These are phyloP conservation scores for Perognathus longimembris DNA, from an alignment of 2,113 vertebrate genomes.

Conservation along the genomic window DNA sequence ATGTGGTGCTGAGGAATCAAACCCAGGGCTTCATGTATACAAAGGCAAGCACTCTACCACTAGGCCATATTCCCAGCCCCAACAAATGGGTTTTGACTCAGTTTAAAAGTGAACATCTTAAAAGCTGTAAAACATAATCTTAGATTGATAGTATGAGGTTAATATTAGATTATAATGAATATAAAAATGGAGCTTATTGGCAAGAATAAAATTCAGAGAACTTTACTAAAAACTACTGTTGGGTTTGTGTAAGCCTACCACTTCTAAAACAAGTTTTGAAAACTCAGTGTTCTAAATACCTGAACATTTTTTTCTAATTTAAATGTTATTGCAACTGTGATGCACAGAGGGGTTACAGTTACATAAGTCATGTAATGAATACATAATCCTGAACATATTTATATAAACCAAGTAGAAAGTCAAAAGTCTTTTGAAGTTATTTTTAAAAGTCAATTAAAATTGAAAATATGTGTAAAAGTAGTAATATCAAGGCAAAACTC, in stretches of 20 bases:
- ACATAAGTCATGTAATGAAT: too few relatives aligned
- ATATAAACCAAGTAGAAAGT: not conserved
- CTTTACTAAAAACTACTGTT: conserved; percentile 30
- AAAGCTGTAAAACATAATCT: conserved; percentile 38
- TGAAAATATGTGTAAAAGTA: conserved; percentile 54
- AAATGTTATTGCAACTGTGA: too few relatives aligned
- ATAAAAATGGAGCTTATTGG: not conserved
- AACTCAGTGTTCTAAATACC: not conserved
- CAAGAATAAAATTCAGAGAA: conserved; percentile 37
- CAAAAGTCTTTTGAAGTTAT: conserved; percentile 25
- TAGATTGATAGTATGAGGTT: not conserved
- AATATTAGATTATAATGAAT: not conserved
- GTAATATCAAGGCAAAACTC: conserved; percentile 13
- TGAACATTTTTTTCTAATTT: not conserved
- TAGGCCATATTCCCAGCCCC: too few relatives aligned
- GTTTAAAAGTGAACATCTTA: conserved; percentile 23
- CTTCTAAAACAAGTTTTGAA: conserved; percentile 41
- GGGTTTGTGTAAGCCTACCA: conserved; percentile 27
- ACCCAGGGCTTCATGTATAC: too few relatives aligned
- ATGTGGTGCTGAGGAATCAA: too few relatives aligned
- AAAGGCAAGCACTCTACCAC: too few relatives aligned
- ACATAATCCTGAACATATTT: not conserved
- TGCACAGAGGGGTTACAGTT: too few relatives aligned
- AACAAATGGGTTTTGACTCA: not conserved
- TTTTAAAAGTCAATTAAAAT: conserved; percentile 30